Base-by-base conservation (phyloP, 2,113 vertebrate genomes). In the Gallinago jamesoni region DNA sequence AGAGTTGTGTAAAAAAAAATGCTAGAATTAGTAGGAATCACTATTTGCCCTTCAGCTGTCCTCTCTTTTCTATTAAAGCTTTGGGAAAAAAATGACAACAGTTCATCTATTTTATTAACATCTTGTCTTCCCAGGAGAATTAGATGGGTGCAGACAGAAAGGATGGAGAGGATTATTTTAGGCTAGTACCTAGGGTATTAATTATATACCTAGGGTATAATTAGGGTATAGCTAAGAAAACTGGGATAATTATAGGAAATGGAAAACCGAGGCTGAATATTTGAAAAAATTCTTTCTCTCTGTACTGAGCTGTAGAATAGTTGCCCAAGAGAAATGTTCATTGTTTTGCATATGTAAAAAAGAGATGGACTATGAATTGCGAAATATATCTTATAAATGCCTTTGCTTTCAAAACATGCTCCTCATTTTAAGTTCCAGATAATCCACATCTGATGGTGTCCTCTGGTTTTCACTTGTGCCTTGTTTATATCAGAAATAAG, bases 41-140 rank as follows among this genome's bases (percentile, higher is more conserved):
- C 39, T 33, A 37, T 76, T 90, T 93, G 74, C 66, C 90, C 73
- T 94, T 94, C 92, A 95, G 48, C 48, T 97, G 74, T 95, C 84
- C 77, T 84, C 53, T 57, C 19, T 93, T 92, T 83, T 55, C 79
- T 94, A 52, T 89, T 96, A 93, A 91, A 92, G 48, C 10, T 90
- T 87, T 52, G 48, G 69, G 69, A 14, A 20, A 81, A 81, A 82
- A 92, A 77, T 73, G 62, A 84, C 89, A 94, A 94, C 52, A 86
- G 62, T 95, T 95, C 80, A 82, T 94, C 66, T 94, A 91, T 96
- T 96, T 97, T 96, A 94, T 92, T 94, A 92, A 82, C 70, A 83
- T 76, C 20, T 95, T 85, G 90, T 82, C 62, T 95, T 95, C 86
- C 81, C 77, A 69, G 48, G 41, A 93, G 90, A 94, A 79, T 94